Evolutionary conservation across 92 coral and sea anemone genomes (phyloP).

Genomic region (Isaurus tuberculatus): DNA sequence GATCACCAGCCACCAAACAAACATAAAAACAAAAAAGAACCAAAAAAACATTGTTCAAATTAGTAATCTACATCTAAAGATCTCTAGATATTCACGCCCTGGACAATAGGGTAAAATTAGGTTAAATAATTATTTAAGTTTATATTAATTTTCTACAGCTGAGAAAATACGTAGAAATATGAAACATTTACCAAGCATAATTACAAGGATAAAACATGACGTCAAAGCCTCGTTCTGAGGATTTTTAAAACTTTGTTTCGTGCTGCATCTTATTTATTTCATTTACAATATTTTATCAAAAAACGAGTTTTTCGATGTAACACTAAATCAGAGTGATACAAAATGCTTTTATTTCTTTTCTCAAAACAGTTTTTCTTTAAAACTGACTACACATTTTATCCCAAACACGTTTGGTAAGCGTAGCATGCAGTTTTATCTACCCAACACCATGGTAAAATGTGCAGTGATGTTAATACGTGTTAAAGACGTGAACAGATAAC

Average conservation of each 20-base stretch:
- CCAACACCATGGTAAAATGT: neutral
- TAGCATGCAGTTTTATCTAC: neutral
- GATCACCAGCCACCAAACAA: constrained; percentile 94
- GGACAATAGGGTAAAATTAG: neutral
- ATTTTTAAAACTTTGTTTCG: neutral
- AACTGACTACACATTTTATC: neutral
- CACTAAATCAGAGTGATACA: neutral
- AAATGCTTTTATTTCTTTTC: neutral
- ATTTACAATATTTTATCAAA: neutral
- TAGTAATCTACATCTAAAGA: neutral
- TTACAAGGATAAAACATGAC: neutral
- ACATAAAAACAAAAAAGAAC: constrained; percentile 67
- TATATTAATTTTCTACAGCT: neutral
- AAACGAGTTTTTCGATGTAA: neutral
- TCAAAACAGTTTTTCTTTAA: neutral
- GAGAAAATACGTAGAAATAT: neutral
- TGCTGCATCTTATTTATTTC: neutral
- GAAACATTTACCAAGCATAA: neutral
- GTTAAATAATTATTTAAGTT: neutral
- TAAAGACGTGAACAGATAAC: neutral
- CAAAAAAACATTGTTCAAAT: constrained; percentile 54
- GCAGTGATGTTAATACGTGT: neutral
- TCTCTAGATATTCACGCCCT: neutral
- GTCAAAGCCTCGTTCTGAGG: neutral
- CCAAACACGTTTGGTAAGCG: neutral